Percentiles rank a stretch among this genome's conserved stretches.
These are phyloP conservation scores for Cataglyphis livida DNA, from an alignment of 2,888 invertebrate species.

Conservation along the genomic window DNA sequence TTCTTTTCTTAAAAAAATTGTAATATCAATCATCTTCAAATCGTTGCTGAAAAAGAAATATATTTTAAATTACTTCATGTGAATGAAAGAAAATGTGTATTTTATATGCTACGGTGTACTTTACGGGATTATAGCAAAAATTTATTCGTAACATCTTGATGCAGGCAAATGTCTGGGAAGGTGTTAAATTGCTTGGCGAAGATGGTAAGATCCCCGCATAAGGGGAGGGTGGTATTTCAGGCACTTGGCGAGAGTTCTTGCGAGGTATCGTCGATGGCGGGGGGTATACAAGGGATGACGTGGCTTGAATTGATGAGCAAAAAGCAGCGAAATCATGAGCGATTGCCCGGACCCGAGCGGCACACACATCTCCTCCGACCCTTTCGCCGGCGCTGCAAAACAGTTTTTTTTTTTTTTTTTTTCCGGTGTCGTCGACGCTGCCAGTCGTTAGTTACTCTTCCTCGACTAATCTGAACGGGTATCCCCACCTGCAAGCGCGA, in stretches of 20 bases:
- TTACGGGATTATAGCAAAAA: constrained; percentile 4
- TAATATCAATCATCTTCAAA: neutral
- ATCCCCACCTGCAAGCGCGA: constrained; percentile 62
- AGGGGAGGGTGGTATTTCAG: constrained; percentile 40
- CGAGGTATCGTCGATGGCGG: constrained; percentile 55
- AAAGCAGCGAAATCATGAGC: constrained; percentile 80
- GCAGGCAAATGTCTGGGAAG: constrained; percentile 38
- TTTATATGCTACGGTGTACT: neutral
- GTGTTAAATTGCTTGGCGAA: constrained; percentile 42
- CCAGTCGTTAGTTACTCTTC: constrained; percentile 82
- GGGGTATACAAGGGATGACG: constrained; percentile 56
- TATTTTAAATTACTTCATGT: neutral
- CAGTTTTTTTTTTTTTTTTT: constrained; percentile 77
- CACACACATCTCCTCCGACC: constrained; percentile 66
- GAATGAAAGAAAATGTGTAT: neutral
- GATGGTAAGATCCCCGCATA: neutral
- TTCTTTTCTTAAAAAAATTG: neutral
- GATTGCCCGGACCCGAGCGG: constrained; percentile 71
- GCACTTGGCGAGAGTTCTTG: constrained; percentile 60
- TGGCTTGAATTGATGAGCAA: constrained; percentile 80
- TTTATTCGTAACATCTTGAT: constrained; percentile 41
- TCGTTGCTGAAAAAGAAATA: neutral
- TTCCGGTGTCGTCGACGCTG: constrained; percentile 76
- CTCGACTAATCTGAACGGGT: constrained; percentile 78
- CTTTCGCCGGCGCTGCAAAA: constrained; percentile 71